Percentiles rank a stretch among this genome's conserved stretches.
phyloP scores from a whole-genome alignment of 2,113 vertebrate species.

The Ptyas mucosa region DNA sequence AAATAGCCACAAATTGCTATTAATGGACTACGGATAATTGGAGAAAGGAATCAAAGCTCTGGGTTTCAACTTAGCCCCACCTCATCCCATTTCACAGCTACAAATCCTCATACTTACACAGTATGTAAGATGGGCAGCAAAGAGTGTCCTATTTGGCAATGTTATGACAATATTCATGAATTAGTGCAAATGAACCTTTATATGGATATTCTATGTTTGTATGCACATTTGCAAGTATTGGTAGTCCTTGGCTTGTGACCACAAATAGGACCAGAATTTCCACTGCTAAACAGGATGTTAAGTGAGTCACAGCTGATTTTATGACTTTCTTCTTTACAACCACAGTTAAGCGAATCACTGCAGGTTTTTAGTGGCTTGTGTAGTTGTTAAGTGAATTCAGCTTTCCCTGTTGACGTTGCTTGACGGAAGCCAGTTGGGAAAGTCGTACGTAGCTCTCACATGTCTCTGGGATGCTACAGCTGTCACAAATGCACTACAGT shows the following conservation, averaged over 20 bases:
- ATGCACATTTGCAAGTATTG: background rate
- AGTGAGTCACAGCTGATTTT: background rate
- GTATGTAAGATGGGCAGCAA: background rate
- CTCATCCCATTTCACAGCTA: background rate
- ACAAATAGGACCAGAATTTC: background rate
- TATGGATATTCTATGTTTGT: background rate
- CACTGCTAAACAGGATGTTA: background rate
- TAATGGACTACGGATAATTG: background rate
- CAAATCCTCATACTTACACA: background rate
- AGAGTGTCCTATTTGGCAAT: background rate
- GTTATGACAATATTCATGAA: background rate
- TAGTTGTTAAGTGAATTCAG: background rate
- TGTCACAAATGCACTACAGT: too few species aligned
- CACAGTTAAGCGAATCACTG: background rate
- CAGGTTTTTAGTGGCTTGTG: background rate
- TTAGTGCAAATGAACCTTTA: background rate
- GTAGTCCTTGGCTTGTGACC: background rate
- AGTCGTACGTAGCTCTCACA: too few species aligned
- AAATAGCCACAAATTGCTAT: background rate
- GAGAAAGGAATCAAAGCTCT: background rate
- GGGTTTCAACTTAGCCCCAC: background rate
- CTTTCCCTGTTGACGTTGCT: too few species aligned
- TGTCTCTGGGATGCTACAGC: too few species aligned
- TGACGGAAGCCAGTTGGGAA: too few species aligned
- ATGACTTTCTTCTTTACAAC: background rate